Evolutionary conservation across 2,113 vertebrate species (phyloP).

Genomic region (Anarhynchus alexandrinus): DNA sequence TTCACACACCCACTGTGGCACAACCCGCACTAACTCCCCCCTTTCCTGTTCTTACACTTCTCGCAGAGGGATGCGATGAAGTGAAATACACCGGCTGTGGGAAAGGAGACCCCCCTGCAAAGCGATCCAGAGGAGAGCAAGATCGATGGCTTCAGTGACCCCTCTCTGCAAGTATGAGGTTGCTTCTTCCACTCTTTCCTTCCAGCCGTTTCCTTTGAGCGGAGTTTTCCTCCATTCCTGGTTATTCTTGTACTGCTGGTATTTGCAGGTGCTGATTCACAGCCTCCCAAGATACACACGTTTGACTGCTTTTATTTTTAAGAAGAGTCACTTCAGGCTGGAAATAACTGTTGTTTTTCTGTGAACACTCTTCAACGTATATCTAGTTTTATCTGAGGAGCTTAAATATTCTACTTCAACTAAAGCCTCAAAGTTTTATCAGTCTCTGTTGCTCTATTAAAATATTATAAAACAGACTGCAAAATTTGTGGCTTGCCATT

Average conservation of each 20-base stretch:
- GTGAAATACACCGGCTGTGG: background rate
- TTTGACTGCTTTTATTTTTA: background rate
- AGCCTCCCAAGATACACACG: background rate
- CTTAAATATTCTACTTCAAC: background rate
- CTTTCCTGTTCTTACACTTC: background rate
- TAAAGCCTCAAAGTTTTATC: background rate
- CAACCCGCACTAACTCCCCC: background rate
- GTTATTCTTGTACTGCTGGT: background rate
- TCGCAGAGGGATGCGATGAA: background rate
- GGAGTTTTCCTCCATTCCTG: background rate
- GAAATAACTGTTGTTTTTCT: background rate
- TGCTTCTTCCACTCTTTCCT: background rate
- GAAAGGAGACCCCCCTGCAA: background rate
- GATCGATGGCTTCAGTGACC: background rate
- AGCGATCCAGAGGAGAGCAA: background rate
- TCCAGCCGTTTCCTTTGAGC: background rate
- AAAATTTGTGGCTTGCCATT: background rate
- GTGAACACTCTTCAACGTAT: background rate
- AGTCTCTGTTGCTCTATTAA: background rate
- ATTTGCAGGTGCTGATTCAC: constrained; percentile 17
- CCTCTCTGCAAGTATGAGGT: background rate
- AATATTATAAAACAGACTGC: background rate
- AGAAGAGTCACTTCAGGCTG: background rate
- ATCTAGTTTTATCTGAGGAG: background rate
- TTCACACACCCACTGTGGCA: background rate